Evolutionary conservation across 1,140 invertebrate genomes (phyloP).

Genomic region (Drosophila arawakana): DNA sequence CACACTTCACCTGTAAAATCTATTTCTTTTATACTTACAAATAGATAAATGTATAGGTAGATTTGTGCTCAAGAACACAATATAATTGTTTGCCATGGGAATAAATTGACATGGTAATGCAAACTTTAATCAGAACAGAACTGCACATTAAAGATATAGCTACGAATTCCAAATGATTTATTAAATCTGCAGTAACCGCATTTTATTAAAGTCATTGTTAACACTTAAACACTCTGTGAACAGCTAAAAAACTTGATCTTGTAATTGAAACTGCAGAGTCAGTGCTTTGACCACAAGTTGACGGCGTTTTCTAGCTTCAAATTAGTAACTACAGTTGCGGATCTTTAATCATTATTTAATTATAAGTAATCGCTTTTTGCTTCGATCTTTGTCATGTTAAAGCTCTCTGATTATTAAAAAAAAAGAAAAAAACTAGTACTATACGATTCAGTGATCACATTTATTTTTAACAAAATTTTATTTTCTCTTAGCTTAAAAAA

Average conservation of each 20-base stretch:
- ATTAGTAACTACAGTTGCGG: not conserved
- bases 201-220: no score
- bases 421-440: no score
- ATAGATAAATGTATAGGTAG: not conserved
- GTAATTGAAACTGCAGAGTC: not conserved
- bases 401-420: not conserved
- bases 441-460: no score
- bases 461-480: no score
- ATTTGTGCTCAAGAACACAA: constrained; percentile 22
- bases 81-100: constrained; percentile 15
- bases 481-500: no score
- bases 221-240: no score
- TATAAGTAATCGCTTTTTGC: not conserved
- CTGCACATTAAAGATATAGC: no score
- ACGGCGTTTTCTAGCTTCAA: not conserved
- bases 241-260: not conserved
- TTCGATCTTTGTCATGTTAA: not conserved
- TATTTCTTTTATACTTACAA: no score
- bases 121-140: not conserved
- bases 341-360: not conserved
- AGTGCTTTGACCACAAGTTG: not conserved
- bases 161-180: no score
- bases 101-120: constrained; percentile 9
- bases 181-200: no score
- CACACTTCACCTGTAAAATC: constrained; percentile 13